A percentile compares a stretch with the other conserved stretches of the same genome.
phyloP scores from a whole-genome alignment of 2,113 vertebrate species.

The Cygnus atratus region DNA sequence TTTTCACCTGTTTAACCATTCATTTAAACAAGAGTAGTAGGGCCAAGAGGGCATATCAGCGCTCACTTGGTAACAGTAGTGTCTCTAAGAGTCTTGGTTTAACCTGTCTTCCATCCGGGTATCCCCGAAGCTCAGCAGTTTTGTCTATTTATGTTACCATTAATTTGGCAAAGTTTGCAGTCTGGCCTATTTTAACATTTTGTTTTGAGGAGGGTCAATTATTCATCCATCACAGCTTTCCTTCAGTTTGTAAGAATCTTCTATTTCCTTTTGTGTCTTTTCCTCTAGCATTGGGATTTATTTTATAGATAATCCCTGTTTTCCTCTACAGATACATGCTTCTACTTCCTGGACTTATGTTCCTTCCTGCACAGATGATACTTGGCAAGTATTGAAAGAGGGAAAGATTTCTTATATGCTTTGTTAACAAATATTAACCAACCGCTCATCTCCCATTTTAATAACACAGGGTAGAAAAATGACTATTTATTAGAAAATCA shows the following conservation, averaged over 20 bases:
- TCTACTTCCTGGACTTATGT: neutral
- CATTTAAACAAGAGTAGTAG: accelerated
- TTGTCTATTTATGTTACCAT: neutral
- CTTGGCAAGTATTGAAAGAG: neutral
- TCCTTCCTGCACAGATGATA: neutral
- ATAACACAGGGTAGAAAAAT: neutral
- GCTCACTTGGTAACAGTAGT: accelerated
- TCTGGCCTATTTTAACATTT: neutral
- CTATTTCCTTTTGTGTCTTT: neutral
- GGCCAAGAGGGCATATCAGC: accelerated
- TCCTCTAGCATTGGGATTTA: neutral
- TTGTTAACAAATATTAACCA: neutral
- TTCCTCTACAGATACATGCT: neutral
- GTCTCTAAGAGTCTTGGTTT: neutral
- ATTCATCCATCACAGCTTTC: neutral
- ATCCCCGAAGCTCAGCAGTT: neutral
- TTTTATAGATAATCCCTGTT: neutral
- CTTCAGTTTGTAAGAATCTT: neutral
- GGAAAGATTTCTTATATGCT: neutral
- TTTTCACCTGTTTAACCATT: accelerated
- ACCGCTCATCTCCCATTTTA: neutral
- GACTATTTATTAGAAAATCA: neutral
- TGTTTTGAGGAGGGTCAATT: neutral
- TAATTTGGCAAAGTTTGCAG: neutral
- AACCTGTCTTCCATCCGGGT: neutral